phyloP scores from a whole-genome alignment of 2,888 invertebrate species.

The Agonum fuliginosum region DNA sequence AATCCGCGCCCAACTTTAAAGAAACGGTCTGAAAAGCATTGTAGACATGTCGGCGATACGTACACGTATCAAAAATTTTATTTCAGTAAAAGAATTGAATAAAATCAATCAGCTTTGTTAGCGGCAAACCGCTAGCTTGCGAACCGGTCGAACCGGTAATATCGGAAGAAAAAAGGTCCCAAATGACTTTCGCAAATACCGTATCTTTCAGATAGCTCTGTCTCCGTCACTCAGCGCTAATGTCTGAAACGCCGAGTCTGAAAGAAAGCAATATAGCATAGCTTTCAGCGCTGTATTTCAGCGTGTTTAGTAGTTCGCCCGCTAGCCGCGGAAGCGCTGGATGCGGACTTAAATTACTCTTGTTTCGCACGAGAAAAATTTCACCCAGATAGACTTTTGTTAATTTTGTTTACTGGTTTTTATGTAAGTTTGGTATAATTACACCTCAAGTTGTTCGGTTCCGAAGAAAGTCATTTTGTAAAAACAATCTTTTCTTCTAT shows the following conservation, averaged over 20 bases:
- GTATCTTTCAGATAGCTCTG: slow-evolving; percentile 34
- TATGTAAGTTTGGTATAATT: neutral
- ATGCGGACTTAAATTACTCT: slow-evolving; percentile 16
- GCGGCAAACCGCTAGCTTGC: slow-evolving; percentile 32
- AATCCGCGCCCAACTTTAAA: slow-evolving; percentile 7
- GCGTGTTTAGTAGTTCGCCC: neutral
- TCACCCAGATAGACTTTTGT: slow-evolving; percentile 11
- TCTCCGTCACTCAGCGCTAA: slow-evolving; percentile 34
- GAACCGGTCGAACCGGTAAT: slow-evolving; percentile 33
- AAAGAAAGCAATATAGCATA: slow-evolving; percentile 43
- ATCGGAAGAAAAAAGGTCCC: slow-evolving; percentile 32
- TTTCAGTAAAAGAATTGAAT: slow-evolving; percentile 48
- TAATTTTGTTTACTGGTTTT: slow-evolving; percentile 38
- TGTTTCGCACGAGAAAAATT: slow-evolving; percentile 34
- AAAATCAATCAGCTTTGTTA: slow-evolving; percentile 50
- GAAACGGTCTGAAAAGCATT: slow-evolving; percentile 24
- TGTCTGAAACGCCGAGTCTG: slow-evolving; percentile 22
- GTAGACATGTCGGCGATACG: slow-evolving; percentile 26
- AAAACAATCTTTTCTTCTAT: too few species aligned
- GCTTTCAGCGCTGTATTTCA: slow-evolving; percentile 28
- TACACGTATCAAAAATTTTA: slow-evolving; percentile 48
- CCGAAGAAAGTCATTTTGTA: neutral
- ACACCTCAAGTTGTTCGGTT: neutral
- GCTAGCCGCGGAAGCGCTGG: too few species aligned
- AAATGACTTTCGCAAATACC: slow-evolving; percentile 45